Base-by-base conservation (phyloP, 1,140 invertebrate species). In the Pogonomyrmex californicus region DNA sequence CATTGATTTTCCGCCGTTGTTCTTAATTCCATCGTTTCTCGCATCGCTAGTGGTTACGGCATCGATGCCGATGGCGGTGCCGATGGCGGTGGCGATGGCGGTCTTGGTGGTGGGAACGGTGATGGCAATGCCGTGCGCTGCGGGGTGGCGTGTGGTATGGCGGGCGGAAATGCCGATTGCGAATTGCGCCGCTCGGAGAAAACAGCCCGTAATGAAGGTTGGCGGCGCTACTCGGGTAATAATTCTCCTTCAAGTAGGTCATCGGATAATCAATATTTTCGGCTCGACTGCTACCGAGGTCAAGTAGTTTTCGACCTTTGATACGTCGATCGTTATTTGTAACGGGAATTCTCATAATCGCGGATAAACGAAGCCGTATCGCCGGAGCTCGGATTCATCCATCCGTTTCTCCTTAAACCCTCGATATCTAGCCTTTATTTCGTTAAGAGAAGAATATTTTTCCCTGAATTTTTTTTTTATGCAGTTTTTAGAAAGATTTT, bases 211-310 rank as follows among this genome's bases (percentile, higher is more conserved):
- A 90, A 90, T 90, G 86, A 90, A 87, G 75, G 86, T 63, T 89
- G 65, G 63, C 78, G 78, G 47, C 38, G 44, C 30, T 73, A 63
- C 49, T 79, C 71, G 30, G 66, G 79, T 63, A 86, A 70, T 85
- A 75, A 62, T 79, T 76, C 62, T 76, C 54, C 51, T 47, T 47
- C 51, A 88, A 91, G 66, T 86, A 60, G 83, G 83, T 85, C 89
- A 79, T 88, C 89, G 87, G 77, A 81, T 91, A 88, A 91, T 91
- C 89, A 89, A 91, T 91, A 82, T 87, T 88, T 91, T 88, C 70
- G 77, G 47, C 58, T 36, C 33, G 54, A 51, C 49, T 68, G 41
- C 47, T 49, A 68, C 65, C 12, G 63, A 6, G 51, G 54, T 51
- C 76, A 71, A 60, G 66, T 63, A 77, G 78, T 90, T 81, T 88